Evolutionary conservation across 1,140 invertebrate species (phyloP), one percentile per base, ranked within the genome.

Genomic region (Drosophila fuyamai): DNA sequence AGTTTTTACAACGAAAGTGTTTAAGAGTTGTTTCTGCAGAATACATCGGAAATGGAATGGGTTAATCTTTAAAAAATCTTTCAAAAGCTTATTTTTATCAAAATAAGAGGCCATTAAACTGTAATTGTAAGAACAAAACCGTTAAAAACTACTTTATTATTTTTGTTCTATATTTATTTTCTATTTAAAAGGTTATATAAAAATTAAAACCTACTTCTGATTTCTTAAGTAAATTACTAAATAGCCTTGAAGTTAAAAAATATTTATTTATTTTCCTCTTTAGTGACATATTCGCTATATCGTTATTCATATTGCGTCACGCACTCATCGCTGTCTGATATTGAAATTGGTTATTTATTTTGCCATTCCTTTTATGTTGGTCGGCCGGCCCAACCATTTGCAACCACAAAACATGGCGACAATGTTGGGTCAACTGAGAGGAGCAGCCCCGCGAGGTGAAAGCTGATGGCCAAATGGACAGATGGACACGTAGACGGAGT

Each of bases 341-440:
- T 36, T 16, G 50, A 63, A 56, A 70, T 67, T 54, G 61, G 27
- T 66, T 70, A 65, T 71, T 68, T 71, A 71, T 46, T 71, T 68
- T 56, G 35, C 32, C 50, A 53, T 36, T 36, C 50, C 50, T 36
- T 53, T 36, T 36, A 14, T 10, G 47, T 50, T 32, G 48, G 27
- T 32, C 48, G 48, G 35, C 48, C 27, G 48, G 27, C 27, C 27
- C 48, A 53, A 32, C 27, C 48, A 67, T 53, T 76, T 66, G 60
- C 60, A 58, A 76, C 73, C 73, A 65, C 73, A 76, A 57, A 76
- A 76, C 61, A 50, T 47, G 67, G 57, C 67, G 38, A 55, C 71
- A 74, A 51, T 74, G 71, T 74, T 73, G 67, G 56, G 54, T 46
- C 54, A 74, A 73, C 38, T 12, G 18, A 44, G 29, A 13, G 29